phyloP scores from a whole-genome alignment of 37 sponge, comb jelly and placozoan genomes.

The Haliclona indistincta region DNA sequence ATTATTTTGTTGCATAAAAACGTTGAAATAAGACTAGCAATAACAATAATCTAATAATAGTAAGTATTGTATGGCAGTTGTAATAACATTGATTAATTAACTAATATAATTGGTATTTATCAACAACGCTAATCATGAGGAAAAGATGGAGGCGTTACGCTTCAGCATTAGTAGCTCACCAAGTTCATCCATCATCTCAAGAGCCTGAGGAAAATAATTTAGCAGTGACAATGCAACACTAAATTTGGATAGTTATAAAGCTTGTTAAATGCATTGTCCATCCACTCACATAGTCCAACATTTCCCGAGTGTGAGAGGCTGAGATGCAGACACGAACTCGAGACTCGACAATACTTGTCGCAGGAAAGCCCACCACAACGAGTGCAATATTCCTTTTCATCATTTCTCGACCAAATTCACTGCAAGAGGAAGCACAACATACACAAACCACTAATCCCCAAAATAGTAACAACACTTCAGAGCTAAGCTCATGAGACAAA shows the following conservation, averaged over 20 bases:
- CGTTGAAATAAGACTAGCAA: no score
- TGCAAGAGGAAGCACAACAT: constrained; percentile 29
- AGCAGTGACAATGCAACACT: no score
- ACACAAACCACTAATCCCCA: no score
- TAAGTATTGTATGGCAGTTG: neutral
- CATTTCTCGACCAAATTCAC: constrained; percentile 63
- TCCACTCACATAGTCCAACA: constrained; percentile 79
- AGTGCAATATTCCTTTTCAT: constrained; percentile 81
- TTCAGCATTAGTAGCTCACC: constrained; percentile 63
- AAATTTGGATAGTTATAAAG: no score
- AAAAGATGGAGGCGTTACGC: neutral
- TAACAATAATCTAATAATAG: neutral
- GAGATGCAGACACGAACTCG: constrained; percentile 89
- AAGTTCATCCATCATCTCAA: constrained; percentile 60
- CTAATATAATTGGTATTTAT: neutral
- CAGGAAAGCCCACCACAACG: constrained; percentile 97
- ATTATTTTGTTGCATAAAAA: no score
- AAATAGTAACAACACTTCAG: no score
- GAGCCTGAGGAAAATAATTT: constrained; percentile 43
- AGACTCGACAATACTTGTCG: constrained; percentile 79
- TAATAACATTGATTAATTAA: neutral
- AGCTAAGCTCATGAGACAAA: no score
- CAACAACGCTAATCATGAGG: neutral
- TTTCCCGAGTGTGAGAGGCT: constrained; percentile 86
- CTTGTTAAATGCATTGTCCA: neutral